Evolutionary conservation across 2,113 vertebrate species (phyloP).

Genomic region (Garra rufa): DNA sequence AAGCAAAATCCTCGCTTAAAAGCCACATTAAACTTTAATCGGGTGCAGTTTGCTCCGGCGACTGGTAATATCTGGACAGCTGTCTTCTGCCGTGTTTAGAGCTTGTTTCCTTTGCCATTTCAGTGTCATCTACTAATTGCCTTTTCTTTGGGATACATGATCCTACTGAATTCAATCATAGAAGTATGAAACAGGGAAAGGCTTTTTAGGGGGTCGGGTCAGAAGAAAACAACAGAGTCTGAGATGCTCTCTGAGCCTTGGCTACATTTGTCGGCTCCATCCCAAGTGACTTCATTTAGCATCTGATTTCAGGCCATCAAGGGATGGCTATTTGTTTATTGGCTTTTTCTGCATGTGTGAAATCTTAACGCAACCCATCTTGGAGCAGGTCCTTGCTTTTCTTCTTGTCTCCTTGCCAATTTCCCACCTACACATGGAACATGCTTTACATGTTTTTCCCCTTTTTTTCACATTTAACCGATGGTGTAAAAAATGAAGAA

Average conservation of each 20-base stretch:
- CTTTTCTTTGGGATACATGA: constrained; percentile 76
- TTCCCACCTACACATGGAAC: constrained; percentile 42
- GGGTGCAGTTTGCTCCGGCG: constrained; percentile 87
- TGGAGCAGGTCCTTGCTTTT: constrained; percentile 41
- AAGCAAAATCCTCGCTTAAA: constrained; percentile 87
- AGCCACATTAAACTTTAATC: constrained; percentile 98
- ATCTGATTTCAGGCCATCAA: constrained; percentile 57
- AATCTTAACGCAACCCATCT: constrained; percentile 38
- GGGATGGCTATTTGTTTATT: constrained; percentile 57
- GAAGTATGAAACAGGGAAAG: constrained; percentile 70
- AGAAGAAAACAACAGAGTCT: constrained; percentile 53
- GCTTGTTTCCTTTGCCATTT: constrained; percentile 86
- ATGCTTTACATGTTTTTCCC: constrained; percentile 32
- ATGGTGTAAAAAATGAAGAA: constrained; percentile 38
- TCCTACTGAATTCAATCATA: constrained; percentile 76
- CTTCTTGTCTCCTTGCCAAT: constrained; percentile 19
- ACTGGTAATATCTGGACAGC: constrained; percentile 94
- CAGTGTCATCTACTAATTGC: constrained; percentile 86
- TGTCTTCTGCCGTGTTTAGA: constrained; percentile 88
- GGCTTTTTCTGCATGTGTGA: constrained; percentile 31
- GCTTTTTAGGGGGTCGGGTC: constrained; percentile 60
- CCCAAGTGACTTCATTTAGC: constrained; percentile 52
- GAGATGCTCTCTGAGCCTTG: constrained; percentile 54
- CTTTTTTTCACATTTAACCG: constrained; percentile 41
- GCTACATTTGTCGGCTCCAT: constrained; percentile 51